Evolutionary conservation across 1,140 invertebrate genomes (phyloP).

Genomic region (Orchestia grillus): DNA sequence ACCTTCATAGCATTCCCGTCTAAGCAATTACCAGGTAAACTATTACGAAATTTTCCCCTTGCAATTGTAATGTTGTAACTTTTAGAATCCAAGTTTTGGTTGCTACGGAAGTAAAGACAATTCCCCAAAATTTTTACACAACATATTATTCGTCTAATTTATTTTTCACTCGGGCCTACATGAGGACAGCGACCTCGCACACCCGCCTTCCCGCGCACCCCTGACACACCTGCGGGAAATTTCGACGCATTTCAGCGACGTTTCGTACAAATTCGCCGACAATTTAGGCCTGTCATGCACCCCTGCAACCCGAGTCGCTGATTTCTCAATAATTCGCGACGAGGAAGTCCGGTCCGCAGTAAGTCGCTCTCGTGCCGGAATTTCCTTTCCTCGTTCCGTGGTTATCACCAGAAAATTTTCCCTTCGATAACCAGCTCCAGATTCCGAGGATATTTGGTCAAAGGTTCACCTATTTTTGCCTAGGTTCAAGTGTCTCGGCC

Average conservation of each 20-base stretch:
- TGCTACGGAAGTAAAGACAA: neutral
- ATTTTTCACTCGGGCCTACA: neutral
- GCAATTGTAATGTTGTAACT: no score
- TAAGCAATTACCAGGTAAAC: no score
- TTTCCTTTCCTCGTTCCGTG: neutral
- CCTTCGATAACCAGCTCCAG: neutral
- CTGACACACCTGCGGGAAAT: neutral
- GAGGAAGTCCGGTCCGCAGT: neutral
- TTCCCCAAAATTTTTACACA: neutral
- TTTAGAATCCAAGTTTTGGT: no score
- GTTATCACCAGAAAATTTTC: conserved; percentile 7
- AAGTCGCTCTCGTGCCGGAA: neutral
- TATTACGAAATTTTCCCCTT: no score
- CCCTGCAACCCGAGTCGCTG: neutral
- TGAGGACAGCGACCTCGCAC: neutral
- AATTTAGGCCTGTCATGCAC: neutral
- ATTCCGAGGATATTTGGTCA: neutral
- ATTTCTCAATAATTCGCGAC: neutral
- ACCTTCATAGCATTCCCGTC: no score
- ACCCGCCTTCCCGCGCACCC: neutral
- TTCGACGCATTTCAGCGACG: neutral
- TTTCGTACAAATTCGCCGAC: neutral
- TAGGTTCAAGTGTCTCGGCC: neutral
- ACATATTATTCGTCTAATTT: neutral
- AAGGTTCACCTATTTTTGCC: neutral